phyloP scores from a whole-genome alignment of 2,888 invertebrate genomes.

The Congeria kusceri region DNA sequence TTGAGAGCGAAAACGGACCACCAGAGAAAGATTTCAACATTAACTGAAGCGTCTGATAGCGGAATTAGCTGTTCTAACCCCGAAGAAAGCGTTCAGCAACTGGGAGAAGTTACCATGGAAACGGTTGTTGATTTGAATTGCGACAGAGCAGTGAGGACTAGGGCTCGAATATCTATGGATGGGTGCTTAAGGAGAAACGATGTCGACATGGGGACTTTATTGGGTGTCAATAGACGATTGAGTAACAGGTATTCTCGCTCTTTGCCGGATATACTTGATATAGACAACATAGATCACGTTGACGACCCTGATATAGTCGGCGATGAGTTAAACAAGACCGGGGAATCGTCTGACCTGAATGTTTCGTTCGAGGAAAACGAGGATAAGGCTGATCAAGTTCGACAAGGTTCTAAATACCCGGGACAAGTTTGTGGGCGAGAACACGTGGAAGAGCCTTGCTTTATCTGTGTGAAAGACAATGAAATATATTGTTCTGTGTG shows the following conservation, averaged over 20 bases:
- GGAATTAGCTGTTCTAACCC: conserved; percentile 18
- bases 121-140: no score
- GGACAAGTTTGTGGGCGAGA: conserved; percentile 44
- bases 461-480: conserved; percentile 60
- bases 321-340: conserved; percentile 10
- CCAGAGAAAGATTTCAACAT: conserved; percentile 25
- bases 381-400: not conserved
- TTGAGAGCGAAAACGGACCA: not conserved
- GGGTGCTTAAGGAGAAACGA: conserved; percentile 1
- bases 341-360: conserved; percentile 6
- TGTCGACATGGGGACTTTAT: conserved; percentile 9
- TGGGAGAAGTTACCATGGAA: not conserved
- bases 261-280: conserved; percentile 57
- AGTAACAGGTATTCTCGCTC: conserved; percentile 49
- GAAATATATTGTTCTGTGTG: conserved; percentile 60
- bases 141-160: not conserved
- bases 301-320: not conserved
- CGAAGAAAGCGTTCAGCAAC: conserved; percentile 16
- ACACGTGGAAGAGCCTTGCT: conserved; percentile 49
- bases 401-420: not conserved
- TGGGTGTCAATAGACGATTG: conserved; percentile 5
- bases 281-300: conserved; percentile 24
- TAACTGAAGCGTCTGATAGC: conserved; percentile 23
- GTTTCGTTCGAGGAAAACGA: not conserved
- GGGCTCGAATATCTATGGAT: conserved; percentile 19